Evolutionary conservation across 92 coral and sea anemone species (phyloP), one percentile per base, ranked within the genome.

Genomic region (Parazoanthus swiftii): DNA sequence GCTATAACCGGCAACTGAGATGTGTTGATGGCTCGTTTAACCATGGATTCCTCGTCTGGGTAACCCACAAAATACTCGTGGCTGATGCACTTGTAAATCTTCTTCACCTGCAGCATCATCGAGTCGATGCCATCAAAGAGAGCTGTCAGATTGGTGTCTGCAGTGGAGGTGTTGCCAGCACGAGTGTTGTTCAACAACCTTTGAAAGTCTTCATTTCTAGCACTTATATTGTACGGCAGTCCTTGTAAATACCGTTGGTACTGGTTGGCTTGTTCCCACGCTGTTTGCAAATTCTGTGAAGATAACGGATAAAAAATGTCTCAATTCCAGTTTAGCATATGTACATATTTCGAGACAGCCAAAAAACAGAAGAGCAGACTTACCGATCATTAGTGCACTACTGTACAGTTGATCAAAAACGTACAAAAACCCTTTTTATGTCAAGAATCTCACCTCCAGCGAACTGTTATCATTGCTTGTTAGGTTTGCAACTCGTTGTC

Each of bases 21-120:
- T 7, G 94, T 85, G 68, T 95, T 92, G 43, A 90, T 74, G 51
- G 98, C 98, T 7, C 98, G 90, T 42, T 90, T 85, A 11, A 93
- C 93, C 84, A 95, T 58, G 0, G 94, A 88, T 9, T 93, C 94
- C 75, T 95, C 98, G 74, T 95, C 93, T 0, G 86, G 78, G 42
- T 73, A 95, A 0, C 94, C 94, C 73, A 87, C 88, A 73, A 95
- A 95, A 43, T 95, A 95, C 68, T 93, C 93, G 59, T 95, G 98
- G 16, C 84, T 68, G 37, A 90, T 51, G 63, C 98, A 95, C 36
- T 81, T 70, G 79, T 65, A 95, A 2, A 88, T 63, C 16, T 36
- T n/a, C 1, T 88, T 73, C 20, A 92, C 63, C 37, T 86, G 81
- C 50, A 68, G 72, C 86, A 95, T 91, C 74, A 91, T 25, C 3